phyloP scores from a whole-genome alignment of 2,797 vertebrate species.

The Cossypha dichroa region DNA sequence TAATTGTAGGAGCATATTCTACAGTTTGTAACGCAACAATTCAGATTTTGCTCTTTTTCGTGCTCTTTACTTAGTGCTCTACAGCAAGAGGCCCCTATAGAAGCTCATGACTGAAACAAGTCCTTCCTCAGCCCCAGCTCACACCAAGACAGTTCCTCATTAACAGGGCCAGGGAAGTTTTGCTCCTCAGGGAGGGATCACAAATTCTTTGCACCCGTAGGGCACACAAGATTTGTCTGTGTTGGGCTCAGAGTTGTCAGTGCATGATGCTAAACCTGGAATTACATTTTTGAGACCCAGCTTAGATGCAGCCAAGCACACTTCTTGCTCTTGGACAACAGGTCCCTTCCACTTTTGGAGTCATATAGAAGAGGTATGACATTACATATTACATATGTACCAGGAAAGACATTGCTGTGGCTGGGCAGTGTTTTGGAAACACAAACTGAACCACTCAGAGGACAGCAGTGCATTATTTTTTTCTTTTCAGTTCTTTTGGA shows the following conservation, averaged over 20 bases:
- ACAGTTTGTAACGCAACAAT: neutral
- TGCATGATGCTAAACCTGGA: neutral
- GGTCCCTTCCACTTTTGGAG: neutral
- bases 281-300: neutral
- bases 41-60: neutral
- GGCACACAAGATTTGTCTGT: neutral
- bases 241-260: neutral
- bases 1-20: neutral
- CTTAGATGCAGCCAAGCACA: neutral
- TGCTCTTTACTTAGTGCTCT: neutral
- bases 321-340: neutral
- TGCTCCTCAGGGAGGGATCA: neutral
- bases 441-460: neutral
- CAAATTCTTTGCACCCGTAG: neutral
- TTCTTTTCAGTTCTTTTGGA: neutral
- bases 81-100: neutral
- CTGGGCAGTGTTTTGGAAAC: neutral
- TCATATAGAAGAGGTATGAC: neutral
- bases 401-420: neutral
- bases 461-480: neutral
- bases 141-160: neutral
- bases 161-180: neutral
- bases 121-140: neutral
- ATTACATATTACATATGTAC: neutral
- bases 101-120: neutral